Evolutionary conservation across 2,113 vertebrate genomes (phyloP).

Genomic region (Vulpes lagopus): DNA sequence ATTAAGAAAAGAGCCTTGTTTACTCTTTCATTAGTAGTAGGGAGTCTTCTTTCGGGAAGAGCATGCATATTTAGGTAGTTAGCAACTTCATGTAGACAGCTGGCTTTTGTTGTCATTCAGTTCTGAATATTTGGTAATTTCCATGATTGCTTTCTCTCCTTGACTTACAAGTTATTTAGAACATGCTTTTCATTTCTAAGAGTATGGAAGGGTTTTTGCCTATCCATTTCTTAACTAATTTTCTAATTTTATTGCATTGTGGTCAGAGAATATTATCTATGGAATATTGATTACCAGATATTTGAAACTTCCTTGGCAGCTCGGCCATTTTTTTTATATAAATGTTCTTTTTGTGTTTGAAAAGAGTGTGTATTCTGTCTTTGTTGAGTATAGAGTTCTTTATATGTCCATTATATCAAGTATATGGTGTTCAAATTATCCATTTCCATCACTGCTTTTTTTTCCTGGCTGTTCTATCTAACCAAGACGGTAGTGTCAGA

Average conservation of each 20-base stretch:
- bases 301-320: constrained; percentile 16
- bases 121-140: constrained; percentile 57
- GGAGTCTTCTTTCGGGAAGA: not conserved
- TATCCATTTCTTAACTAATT: not conserved
- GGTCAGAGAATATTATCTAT: not conserved
- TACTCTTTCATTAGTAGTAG: not conserved
- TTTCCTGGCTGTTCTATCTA: not conserved
- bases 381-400: constrained; percentile 2
- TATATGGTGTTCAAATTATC: not conserved
- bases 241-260: constrained; percentile 9
- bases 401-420: not conserved
- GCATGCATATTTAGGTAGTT: not conserved
- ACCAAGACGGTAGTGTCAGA: not conserved
- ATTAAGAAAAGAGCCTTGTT: not conserved
- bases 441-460: not conserved
- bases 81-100: not conserved
- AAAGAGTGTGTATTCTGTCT: not conserved
- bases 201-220: no score
- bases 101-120: not conserved
- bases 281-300: not conserved
- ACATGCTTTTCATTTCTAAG: not conserved
- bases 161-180: not conserved
- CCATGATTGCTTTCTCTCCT: constrained; percentile 35
- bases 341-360: constrained; percentile 44
- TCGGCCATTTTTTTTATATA: not conserved